Conservation (phyloP, 1,140 invertebrate species). For the Camponotus floridanus region DNA sequence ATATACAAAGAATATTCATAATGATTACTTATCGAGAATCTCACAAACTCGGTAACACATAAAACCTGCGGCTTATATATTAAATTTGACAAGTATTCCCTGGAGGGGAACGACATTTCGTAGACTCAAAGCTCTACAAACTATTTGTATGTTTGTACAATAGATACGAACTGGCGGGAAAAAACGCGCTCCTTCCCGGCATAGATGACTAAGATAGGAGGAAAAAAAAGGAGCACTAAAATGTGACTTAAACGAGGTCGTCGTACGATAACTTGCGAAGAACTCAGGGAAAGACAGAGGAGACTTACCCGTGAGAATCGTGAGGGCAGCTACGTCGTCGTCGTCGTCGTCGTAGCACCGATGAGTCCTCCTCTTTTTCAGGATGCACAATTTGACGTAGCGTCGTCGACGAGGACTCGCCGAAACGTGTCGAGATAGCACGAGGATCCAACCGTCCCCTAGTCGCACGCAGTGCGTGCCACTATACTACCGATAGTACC, state of each 20-base stretch:
- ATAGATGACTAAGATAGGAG: too few species aligned
- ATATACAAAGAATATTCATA: not conserved
- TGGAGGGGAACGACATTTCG: not conserved
- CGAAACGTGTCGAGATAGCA: not conserved
- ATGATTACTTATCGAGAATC: not conserved
- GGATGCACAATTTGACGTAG: not conserved
- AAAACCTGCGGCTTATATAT: not conserved
- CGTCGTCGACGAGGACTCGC: not conserved
- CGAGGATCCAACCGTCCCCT: not conserved
- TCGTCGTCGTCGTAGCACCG: too few species aligned
- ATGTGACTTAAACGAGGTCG: constrained; percentile 1
- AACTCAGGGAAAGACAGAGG: not conserved
- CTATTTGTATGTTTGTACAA: too few species aligned
- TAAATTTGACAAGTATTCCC: not conserved
- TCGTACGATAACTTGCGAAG: not conserved
- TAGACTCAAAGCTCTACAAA: too few species aligned
- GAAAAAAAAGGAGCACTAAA: too few species aligned
- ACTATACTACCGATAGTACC: too few species aligned
- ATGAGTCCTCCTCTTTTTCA: too few species aligned
- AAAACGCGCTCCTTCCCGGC: too few species aligned
- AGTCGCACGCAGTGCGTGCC: too few species aligned
- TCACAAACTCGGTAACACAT: not conserved
- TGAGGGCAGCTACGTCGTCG: too few species aligned
- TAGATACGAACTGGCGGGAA: too few species aligned
- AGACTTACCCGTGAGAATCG: not conserved